Evolutionary conservation across 2,113 vertebrate species (phyloP).

Genomic region (Tragelaphus imberbis): DNA sequence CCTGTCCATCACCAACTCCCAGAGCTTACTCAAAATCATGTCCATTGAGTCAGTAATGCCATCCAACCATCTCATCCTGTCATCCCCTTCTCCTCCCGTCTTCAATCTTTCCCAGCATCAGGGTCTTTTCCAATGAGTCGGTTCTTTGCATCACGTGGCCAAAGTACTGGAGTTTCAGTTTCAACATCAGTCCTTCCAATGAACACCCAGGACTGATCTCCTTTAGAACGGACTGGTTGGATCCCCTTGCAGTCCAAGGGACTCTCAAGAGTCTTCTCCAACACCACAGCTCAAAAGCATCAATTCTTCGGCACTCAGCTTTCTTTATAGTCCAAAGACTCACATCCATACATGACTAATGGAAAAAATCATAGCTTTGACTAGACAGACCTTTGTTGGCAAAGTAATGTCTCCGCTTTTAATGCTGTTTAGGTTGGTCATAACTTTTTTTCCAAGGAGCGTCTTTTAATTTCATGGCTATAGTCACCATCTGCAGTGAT

Average conservation of each 20-base stretch:
- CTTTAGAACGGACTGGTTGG: background rate
- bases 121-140: background rate
- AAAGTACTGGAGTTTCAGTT: background rate
- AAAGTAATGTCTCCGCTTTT: too few relatives aligned
- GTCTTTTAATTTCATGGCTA: too few relatives aligned
- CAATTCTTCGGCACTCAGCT: background rate
- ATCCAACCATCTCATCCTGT: background rate
- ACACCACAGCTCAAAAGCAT: background rate
- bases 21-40: background rate
- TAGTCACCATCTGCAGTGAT: too few relatives aligned
- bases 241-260: background rate
- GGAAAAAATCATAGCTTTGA: too few relatives aligned
- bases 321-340: background rate
- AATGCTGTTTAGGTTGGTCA: too few relatives aligned
- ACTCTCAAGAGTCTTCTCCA: background rate
- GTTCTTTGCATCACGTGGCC: background rate
- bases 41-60: background rate
- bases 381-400: too few relatives aligned
- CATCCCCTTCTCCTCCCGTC: background rate
- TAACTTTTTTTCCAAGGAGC: too few relatives aligned
- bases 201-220: background rate
- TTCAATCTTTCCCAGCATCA: background rate
- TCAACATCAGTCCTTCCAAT: background rate
- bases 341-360: background rate
- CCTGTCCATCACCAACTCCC: background rate